Conservation (phyloP, 2,113 vertebrate genomes). For the Castor canadensis region DNA sequence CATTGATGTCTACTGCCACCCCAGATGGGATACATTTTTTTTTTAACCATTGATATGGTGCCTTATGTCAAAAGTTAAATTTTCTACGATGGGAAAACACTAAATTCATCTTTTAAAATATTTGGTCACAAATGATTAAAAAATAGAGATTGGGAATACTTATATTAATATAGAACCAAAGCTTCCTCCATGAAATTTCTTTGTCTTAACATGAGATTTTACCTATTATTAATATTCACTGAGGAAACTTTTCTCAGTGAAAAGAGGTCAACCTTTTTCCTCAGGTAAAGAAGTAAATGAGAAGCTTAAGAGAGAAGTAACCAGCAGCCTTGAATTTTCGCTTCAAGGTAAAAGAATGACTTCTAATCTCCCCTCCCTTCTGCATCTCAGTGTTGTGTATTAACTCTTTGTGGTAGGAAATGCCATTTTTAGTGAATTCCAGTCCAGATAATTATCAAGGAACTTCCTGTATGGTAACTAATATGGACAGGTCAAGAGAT, state of each 20-base stretch:
- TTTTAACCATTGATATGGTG: neutral
- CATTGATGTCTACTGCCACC: neutral
- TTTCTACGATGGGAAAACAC: slow-evolving; percentile 13
- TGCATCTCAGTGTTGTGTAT: neutral
- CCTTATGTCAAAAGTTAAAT: neutral
- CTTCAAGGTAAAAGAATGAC: neutral
- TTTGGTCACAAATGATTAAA: neutral
- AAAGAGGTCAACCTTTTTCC: too few species aligned
- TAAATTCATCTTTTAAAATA: neutral
- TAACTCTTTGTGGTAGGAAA: neutral
- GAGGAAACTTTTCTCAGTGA: too few species aligned
- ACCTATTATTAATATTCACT: neutral
- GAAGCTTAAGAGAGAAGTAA: neutral
- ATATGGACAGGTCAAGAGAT: neutral
- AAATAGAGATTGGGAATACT: neutral
- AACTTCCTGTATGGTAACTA: neutral
- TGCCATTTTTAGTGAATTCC: neutral
- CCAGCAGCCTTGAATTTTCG: neutral
- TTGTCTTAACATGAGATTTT: neutral
- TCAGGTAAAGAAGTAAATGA: slow-evolving; percentile 34
- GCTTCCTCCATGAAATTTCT: neutral
- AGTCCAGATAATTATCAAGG: neutral
- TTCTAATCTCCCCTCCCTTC: neutral
- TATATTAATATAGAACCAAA: neutral
- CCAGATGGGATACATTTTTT: neutral